These are phyloP conservation scores for Augochlorella aurata DNA, from an alignment of 2,888 invertebrate species.

Conservation along the genomic window DNA sequence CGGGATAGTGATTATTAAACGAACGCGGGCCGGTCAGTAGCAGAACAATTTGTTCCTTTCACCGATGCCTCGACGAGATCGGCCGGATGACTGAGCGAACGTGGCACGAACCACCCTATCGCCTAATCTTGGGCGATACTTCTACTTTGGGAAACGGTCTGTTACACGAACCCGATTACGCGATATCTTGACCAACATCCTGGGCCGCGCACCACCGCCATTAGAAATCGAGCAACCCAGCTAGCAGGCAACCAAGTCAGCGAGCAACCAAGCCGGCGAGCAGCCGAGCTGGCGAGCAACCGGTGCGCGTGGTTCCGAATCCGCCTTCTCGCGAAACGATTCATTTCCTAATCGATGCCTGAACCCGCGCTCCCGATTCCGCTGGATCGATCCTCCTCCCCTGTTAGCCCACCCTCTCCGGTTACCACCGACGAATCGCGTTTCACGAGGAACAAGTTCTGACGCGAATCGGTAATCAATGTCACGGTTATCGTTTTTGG, in stretches of 20 bases:
- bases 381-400: constrained; percentile 15
- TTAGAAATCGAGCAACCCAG: constrained; percentile 1
- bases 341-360: constrained; percentile 28
- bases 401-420: background rate
- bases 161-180: constrained; percentile 40
- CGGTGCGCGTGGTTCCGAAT: constrained; percentile 19
- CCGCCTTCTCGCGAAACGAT: constrained; percentile 33
- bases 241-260: no score
- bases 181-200: constrained; percentile 40
- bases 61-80: constrained; percentile 49
- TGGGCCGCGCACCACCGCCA: background rate
- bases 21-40: constrained; percentile 27
- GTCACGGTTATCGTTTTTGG: constrained; percentile 19
- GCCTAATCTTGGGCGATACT: constrained; percentile 37
- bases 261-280: no score
- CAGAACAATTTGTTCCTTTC: constrained; percentile 57
- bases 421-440: constrained; percentile 1
- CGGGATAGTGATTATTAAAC: constrained; percentile 46
- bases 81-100: constrained; percentile 34
- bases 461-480: constrained; percentile 31
- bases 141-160: constrained; percentile 42
- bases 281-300: background rate
- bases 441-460: constrained; percentile 11
- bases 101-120: constrained; percentile 38
- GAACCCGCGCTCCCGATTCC: constrained; percentile 10